A percentile compares a stretch with the other conserved stretches of the same genome.
Conservation (phyloP, 1,140 invertebrate genomes). For the Scaptomyza pallida region DNA sequence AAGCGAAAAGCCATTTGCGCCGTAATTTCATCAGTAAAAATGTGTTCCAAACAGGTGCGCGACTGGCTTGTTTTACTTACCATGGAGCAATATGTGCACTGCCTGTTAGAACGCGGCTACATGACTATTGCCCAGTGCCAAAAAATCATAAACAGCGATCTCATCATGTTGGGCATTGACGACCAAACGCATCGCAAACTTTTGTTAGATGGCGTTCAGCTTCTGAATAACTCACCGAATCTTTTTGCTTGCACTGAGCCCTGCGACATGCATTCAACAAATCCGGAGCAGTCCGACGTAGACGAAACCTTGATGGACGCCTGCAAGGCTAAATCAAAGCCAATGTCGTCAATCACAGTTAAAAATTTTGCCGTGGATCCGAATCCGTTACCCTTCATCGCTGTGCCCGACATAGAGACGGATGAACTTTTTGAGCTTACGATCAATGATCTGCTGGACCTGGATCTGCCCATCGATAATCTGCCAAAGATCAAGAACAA, state of each 20-base stretch:
- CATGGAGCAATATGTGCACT: conserved; percentile 50
- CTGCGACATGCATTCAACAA: conserved; percentile 20
- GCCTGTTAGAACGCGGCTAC: conserved; percentile 41
- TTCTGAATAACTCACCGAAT: conserved; percentile 36
- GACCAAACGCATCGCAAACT: conserved; percentile 37
- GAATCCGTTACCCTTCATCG: not conserved
- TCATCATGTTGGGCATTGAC: conserved; percentile 49
- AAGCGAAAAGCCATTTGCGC: not conserved
- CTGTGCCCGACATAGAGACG: not conserved
- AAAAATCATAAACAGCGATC: conserved; percentile 43
- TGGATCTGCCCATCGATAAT: not conserved
- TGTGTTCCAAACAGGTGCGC: conserved; percentile 45
- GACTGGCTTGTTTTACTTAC: conserved; percentile 59
- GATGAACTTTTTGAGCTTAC: not conserved
- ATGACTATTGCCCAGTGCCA: conserved; percentile 39
- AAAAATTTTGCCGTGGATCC: not conserved
- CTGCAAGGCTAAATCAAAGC: not conserved
- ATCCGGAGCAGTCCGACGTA: not conserved
- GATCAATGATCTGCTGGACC: not conserved
- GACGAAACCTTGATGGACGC: not conserved
- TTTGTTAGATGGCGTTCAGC: conserved; percentile 43
- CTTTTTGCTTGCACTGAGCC: conserved; percentile 19
- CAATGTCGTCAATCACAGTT: not conserved
- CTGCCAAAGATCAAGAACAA: not conserved
- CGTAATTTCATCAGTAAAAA: not conserved